A percentile compares a stretch with the other conserved stretches of the same genome.
Evolutionary conservation across 2,113 vertebrate genomes (phyloP).

Genomic region (Vanacampus margaritifer): DNA sequence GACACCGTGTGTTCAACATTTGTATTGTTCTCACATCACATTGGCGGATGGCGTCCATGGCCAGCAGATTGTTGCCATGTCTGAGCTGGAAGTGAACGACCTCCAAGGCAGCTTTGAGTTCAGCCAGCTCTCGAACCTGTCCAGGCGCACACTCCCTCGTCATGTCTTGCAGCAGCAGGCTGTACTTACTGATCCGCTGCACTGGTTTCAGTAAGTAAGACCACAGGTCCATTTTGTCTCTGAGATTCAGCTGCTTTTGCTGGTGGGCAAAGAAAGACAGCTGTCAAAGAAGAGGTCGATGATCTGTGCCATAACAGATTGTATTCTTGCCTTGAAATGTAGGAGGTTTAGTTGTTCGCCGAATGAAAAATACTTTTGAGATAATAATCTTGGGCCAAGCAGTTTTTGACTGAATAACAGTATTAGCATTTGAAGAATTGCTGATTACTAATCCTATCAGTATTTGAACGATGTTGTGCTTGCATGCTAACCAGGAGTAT

Average conservation of each 20-base stretch:
- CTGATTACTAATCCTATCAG: not conserved
- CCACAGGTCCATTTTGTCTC: slow-evolving; percentile 75
- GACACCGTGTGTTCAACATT: not conserved
- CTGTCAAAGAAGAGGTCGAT: not conserved
- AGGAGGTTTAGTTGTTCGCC: too few species aligned
- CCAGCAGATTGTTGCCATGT: slow-evolving; percentile 74
- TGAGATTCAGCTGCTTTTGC: slow-evolving; percentile 70
- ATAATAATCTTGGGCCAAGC: not conserved
- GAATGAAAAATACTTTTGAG: not conserved
- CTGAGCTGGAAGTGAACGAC: slow-evolving; percentile 74
- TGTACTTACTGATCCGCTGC: slow-evolving; percentile 79
- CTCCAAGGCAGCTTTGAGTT: slow-evolving; percentile 69
- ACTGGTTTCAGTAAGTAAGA: slow-evolving; percentile 76
- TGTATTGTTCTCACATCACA: slow-evolving; percentile 72
- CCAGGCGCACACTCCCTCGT: slow-evolving; percentile 57
- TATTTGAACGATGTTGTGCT: not conserved
- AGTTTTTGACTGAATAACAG: not conserved
- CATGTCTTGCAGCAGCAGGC: slow-evolving; percentile 75
- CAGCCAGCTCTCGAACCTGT: slow-evolving; percentile 51
- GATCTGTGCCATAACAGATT: too few species aligned
- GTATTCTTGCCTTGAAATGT: too few species aligned
- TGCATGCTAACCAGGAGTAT: not conserved
- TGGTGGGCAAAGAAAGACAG: slow-evolving; percentile 23
- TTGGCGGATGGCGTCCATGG: slow-evolving; percentile 75
- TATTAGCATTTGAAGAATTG: not conserved